Evolutionary conservation across 2,797 vertebrate genomes (phyloP).

Genomic region (Tiaroga cobitis): DNA sequence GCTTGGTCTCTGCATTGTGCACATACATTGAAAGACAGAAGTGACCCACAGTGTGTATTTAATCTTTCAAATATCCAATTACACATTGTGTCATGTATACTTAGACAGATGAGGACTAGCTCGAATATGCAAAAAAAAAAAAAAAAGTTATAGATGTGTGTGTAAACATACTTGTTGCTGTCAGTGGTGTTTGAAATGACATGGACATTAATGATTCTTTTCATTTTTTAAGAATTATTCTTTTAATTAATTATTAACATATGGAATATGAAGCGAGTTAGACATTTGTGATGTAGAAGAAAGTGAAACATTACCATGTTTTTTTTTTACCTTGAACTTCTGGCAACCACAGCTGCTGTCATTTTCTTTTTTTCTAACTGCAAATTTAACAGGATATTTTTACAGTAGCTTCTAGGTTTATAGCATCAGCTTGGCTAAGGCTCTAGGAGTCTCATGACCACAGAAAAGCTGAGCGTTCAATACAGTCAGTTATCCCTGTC

Average conservation of each 20-base stretch:
- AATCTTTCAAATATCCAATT: background rate
- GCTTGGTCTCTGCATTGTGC: background rate
- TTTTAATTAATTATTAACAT: background rate
- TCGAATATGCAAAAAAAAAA: background rate
- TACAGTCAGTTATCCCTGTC: constrained; percentile 26
- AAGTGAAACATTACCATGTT: background rate
- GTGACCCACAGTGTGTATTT: background rate
- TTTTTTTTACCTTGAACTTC: background rate
- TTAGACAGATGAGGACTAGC: background rate
- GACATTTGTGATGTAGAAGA: background rate
- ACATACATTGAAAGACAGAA: background rate
- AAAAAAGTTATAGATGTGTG: background rate
- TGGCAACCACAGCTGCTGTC: background rate
- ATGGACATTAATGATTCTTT: background rate
- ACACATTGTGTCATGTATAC: background rate
- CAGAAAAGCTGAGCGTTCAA: constrained; percentile 6
- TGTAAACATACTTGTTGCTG: background rate
- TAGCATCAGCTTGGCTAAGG: background rate
- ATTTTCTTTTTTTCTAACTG: background rate
- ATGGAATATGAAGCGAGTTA: no score
- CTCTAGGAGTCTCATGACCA: background rate
- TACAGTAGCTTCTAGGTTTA: background rate
- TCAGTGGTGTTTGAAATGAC: background rate
- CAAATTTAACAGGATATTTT: background rate
- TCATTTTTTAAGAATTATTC: background rate